Evolutionary conservation across 2,888 invertebrate species (phyloP), one percentile per base, ranked within the genome.

Genomic region (Mellilla xanthometata): DNA sequence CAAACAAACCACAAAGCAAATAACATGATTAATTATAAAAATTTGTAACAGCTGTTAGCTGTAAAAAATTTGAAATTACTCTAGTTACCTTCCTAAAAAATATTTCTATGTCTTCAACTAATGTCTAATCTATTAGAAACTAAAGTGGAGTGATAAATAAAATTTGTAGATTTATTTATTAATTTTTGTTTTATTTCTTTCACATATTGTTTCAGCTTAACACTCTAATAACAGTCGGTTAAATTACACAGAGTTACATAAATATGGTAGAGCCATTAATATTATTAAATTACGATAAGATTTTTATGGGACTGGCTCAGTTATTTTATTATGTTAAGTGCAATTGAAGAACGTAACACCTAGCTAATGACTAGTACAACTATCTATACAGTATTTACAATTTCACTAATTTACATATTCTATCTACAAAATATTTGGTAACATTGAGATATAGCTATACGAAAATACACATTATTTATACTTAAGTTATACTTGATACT

Each of bases 341-440:
- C 29, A 46, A 43, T 49, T 46, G 5, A 44, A 36, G 13, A 34
- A 19, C 72, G 64, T 62, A 78, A 78, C 67, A 72, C 72, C 77
- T 86, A 86, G 58, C 74, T 83, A 87, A 85, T 89, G 88, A 89
- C 88, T 89, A 89, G 88, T 82, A 73, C 73, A 76, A 68, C 79
- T 85, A 82, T 80, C 80, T 86, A 82, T 80, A 81, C 75, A 85
- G 69, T 74, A 71, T 62, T 68, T 68, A 68, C 68, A 32, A 15
- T 32, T 13, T 41, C 69, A 72, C 62, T 68, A 54, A 53, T 68
- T 72, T 65, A 62, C 65, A 74, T 73, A 72, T 63, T 66, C 63
- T 82, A 79, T 83, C 71, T 84, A 89, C 82, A 84, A 82, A 77
- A 85, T 84, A 88, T 89, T 89, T 89, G 89, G 89, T 89, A 89